Evolutionary conservation across 2,113 vertebrate genomes (phyloP).

Genomic region (Oryzias javanicus): DNA sequence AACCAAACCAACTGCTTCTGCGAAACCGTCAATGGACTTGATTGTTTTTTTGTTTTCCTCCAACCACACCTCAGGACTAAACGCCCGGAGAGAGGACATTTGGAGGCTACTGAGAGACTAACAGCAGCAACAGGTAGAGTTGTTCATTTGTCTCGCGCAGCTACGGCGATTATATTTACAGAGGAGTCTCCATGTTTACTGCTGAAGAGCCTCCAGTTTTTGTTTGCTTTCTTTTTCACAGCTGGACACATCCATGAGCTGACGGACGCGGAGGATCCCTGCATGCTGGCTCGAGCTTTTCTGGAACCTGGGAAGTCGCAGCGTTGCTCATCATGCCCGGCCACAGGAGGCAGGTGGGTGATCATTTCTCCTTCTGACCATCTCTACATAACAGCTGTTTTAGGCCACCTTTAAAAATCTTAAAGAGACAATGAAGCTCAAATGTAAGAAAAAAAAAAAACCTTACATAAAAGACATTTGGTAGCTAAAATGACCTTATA

Average conservation of each 20-base stretch:
- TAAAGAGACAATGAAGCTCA: neutral
- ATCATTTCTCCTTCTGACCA: slow-evolving; percentile 5
- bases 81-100: too few relatives aligned
- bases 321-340: slow-evolving; percentile 41
- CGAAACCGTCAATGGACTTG: too few relatives aligned
- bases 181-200: slow-evolving; percentile 53
- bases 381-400: neutral
- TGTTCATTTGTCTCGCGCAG: slow-evolving; percentile 37
- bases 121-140: slow-evolving; percentile 67
- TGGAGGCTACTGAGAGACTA: slow-evolving; percentile 1
- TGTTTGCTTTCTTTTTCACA: slow-evolving; percentile 17
- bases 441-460: neutral
- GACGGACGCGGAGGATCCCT: slow-evolving; percentile 13
- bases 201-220: too few relatives aligned
- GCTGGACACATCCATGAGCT: slow-evolving; percentile 9
- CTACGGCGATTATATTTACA: slow-evolving; percentile 32
- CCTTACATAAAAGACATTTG: too few relatives aligned
- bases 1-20: neutral
- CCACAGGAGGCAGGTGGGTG: slow-evolving; percentile 72
- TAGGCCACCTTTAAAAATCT: neutral
- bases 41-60: too few relatives aligned
- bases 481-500: too few relatives aligned
- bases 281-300: slow-evolving; percentile 13
- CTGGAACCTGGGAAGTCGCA: slow-evolving; percentile 9
- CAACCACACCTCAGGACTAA: too few relatives aligned